Evolutionary conservation across 1,140 invertebrate species (phyloP), one percentile per base, ranked within the genome.

Genomic region (Telenomus remus): DNA sequence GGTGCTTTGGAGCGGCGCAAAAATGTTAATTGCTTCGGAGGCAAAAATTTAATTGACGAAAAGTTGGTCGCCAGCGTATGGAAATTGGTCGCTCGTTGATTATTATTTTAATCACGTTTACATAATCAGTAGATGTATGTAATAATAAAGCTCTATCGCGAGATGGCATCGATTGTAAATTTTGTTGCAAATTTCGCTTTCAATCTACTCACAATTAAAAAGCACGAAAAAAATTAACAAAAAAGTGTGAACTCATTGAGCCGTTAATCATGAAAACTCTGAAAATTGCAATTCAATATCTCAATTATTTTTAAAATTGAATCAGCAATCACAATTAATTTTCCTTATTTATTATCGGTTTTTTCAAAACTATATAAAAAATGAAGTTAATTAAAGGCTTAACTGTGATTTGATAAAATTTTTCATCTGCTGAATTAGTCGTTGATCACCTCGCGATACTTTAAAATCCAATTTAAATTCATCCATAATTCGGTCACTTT

Each of bases 1-100:
- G 59, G 63, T 59, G 68, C 61, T 71, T 70, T 70, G 11, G 39
- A 70, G 19, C 12, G 19, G 14, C 11, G 42, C 59, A 72, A 27
- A 64, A 53, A 72, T 72, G 64, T 72, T 72, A 64, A 72, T 64
- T 72, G 69, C 59, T 46, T 71, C 50, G 44, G 59, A 39, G 6
- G 10, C 50, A 71, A 71, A 71, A 71, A 55, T 63, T 63, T 70
- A 57, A 71, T 59, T 63, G 68, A 49, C 53, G 59, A 71, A 71
- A 57, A 63, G 33, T 63, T 57, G 68, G 50, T 44, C 27, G 19
- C 4, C 35, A 33, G 27, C 27, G 53, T 48, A 57, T 53, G 59
- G 56, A 63, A 71, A 71, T 57, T 15, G 19, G 56, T n/a, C 57
- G 5, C 12, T 35, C 8, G 19, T 19, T 50, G 15, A 64, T 68